Conservation (phyloP, 2,888 invertebrate species). For the Pyrrhosoma nymphula region DNA sequence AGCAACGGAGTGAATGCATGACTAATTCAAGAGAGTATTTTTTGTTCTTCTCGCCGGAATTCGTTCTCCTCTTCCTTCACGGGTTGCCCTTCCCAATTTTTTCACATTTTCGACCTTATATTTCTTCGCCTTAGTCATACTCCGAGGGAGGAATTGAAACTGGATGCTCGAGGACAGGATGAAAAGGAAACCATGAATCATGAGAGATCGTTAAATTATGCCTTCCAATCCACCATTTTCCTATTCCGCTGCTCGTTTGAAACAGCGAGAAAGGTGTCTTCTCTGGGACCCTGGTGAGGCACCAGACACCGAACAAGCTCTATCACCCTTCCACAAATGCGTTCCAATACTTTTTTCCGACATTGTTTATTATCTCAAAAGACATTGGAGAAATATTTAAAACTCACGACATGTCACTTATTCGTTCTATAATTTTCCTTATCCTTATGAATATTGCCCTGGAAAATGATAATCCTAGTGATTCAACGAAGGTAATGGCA, state of each 20-base stretch:
- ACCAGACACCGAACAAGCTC: not conserved
- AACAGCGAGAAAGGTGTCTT: not conserved
- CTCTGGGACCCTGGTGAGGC: not conserved
- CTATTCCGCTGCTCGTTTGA: not conserved
- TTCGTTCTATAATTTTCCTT: too few species aligned
- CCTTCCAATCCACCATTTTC: not conserved
- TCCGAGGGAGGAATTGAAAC: not conserved
- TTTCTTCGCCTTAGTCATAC: not conserved
- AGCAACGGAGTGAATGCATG: conserved; percentile 44
- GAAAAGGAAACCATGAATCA: not conserved
- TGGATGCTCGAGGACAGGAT: not conserved
- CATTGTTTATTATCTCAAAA: too few species aligned
- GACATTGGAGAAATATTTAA: too few species aligned
- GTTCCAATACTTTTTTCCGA: too few species aligned
- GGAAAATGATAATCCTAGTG: too few species aligned
- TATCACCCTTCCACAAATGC: not conserved
- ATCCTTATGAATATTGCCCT: too few species aligned
- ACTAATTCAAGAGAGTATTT: conserved; percentile 41
- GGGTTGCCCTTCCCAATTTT: not conserved
- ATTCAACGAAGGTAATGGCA: too few species aligned
- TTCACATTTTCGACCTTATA: not conserved
- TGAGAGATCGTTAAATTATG: not conserved
- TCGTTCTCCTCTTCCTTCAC: conserved; percentile 20
- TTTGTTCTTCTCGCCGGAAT: conserved; percentile 1
- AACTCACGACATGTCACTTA: too few species aligned